Percentiles rank a stretch among this genome's conserved stretches.
Conservation (phyloP, 2,113 vertebrate genomes). For the Pleuronectes platessa region DNA sequence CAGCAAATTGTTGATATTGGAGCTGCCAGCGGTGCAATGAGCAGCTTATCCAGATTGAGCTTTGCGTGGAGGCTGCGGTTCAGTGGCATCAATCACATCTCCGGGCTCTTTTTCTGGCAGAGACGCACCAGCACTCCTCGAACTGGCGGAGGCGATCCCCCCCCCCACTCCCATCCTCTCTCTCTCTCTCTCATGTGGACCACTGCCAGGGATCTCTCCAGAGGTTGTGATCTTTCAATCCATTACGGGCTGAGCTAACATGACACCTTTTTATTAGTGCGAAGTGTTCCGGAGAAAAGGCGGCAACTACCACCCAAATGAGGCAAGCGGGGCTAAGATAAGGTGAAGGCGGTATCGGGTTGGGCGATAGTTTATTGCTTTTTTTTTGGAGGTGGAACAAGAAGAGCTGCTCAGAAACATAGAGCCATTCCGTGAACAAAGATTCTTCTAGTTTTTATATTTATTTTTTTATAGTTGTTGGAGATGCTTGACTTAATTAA, state of each 20-base stretch:
- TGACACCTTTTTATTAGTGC: slow-evolving; percentile 71
- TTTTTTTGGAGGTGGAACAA: background rate
- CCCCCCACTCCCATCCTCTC: background rate
- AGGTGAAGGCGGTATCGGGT: slow-evolving; percentile 14
- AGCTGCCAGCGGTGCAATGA: slow-evolving; percentile 31
- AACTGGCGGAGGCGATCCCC: slow-evolving; percentile 29
- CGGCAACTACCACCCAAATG: slow-evolving; percentile 11
- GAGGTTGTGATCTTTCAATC: slow-evolving; percentile 68
- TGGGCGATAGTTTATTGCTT: slow-evolving; percentile 20
- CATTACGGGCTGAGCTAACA: slow-evolving; percentile 66
- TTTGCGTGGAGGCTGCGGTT: slow-evolving; percentile 54
- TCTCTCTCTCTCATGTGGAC: slow-evolving; percentile 11
- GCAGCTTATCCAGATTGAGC: slow-evolving; percentile 59
- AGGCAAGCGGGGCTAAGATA: slow-evolving; percentile 2
- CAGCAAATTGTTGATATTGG: slow-evolving; percentile 57
- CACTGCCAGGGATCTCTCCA: slow-evolving; percentile 61
- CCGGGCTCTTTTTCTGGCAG: slow-evolving; percentile 56
- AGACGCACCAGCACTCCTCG: slow-evolving; percentile 3
- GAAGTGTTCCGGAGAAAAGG: slow-evolving; percentile 62
- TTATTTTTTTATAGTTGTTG: background rate
- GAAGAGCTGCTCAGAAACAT: background rate
- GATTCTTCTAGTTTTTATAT: background rate
- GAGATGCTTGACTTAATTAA: background rate
- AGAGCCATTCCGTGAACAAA: background rate
- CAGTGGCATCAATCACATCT: slow-evolving; percentile 72